A percentile compares a stretch with the other conserved stretches of the same genome.
Evolutionary conservation across 2,113 vertebrate species (phyloP).

Genomic region (Herpetotheres cachinnans): DNA sequence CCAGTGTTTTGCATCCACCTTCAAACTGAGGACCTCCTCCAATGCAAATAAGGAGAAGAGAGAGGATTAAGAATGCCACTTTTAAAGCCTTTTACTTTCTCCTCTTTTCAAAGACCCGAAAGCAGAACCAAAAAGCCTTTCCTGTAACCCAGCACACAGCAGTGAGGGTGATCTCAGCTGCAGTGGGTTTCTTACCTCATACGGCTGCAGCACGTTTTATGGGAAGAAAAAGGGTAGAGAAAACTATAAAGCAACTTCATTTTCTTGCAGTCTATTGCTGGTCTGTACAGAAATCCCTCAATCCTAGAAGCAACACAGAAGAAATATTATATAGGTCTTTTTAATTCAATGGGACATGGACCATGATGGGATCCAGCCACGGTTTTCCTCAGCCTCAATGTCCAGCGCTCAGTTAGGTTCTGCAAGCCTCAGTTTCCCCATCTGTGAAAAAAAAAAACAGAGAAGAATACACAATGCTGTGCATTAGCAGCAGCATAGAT

Average conservation of each 20-base stretch:
- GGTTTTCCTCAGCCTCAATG: not conserved
- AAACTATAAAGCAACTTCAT: not conserved
- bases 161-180: not conserved
- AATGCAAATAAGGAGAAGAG: not conserved
- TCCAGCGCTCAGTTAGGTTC: not conserved
- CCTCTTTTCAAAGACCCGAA: not conserved
- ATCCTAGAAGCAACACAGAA: not conserved
- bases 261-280: not conserved
- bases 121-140: not conserved
- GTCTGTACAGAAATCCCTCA: not conserved
- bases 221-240: not conserved
- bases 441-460: not conserved
- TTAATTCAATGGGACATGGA: not conserved
- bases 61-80: not conserved
- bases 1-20: not conserved
- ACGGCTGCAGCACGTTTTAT: not conserved
- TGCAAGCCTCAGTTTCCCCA: not conserved
- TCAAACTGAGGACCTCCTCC: not conserved
- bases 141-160: not conserved
- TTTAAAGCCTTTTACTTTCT: not conserved
- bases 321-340: not conserved
- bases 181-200: not conserved
- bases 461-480: not conserved
- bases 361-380: not conserved
- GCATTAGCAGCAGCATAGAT: not conserved